These are phyloP conservation scores for Belonocnema kinseyi DNA, from an alignment of 1,140 invertebrate genomes.

Conservation along the genomic window DNA sequence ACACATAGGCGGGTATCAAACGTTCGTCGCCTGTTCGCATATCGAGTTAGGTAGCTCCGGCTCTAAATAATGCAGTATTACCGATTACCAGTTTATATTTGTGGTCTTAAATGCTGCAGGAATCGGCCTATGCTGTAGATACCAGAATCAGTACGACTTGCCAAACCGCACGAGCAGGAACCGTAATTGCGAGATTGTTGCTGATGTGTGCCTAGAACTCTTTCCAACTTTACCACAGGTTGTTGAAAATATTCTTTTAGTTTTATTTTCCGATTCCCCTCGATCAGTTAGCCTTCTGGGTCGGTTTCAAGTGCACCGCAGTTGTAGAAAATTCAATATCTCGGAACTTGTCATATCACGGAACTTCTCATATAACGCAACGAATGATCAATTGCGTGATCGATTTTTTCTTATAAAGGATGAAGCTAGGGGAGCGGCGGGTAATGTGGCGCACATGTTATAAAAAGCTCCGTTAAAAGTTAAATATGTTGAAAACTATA, in stretches of 20 bases:
- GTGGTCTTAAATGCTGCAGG: background rate
- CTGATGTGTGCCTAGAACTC: slow-evolving; percentile 1
- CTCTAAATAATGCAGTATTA: background rate
- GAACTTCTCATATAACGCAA: background rate
- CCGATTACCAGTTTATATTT: background rate
- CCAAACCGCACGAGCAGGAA: slow-evolving; percentile 1
- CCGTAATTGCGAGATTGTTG: background rate
- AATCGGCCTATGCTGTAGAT: background rate
- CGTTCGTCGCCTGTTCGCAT: background rate
- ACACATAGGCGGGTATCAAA: too few species aligned
- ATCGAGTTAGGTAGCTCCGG: background rate
- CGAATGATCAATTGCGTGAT: background rate
- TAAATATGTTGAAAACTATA: too few species aligned
- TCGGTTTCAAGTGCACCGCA: background rate
- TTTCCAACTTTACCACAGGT: slow-evolving; percentile 22
- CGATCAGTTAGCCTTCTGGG: slow-evolving; percentile 1
- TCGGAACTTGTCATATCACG: too few species aligned
- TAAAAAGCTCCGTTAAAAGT: too few species aligned
- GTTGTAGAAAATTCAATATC: slow-evolving; percentile 1
- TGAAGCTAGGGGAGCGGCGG: too few species aligned
- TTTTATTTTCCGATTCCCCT: slow-evolving; percentile 9
- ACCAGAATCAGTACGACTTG: background rate
- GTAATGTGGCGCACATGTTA: too few species aligned
- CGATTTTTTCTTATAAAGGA: background rate
- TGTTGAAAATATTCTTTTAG: slow-evolving; percentile 16